Evolutionary conservation across 2,888 invertebrate genomes (phyloP), one percentile per base, ranked within the genome.

Genomic region (Oxyscelio sp.): DNA sequence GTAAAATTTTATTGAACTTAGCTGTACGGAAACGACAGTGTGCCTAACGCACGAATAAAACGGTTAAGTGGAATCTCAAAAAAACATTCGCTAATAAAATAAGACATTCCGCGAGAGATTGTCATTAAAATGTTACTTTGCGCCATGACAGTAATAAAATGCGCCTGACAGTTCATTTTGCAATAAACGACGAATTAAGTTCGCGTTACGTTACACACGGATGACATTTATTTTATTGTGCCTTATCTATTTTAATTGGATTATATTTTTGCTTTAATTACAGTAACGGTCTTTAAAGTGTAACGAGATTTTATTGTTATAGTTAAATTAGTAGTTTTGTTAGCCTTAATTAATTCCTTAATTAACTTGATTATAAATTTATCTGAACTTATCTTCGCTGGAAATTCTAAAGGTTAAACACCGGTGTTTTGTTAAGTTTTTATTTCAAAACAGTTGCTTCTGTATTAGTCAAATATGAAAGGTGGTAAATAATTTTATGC

Each of bases 1-100:
- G 71, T 79, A 71, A 71, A 79, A 79, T 79, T 79, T 79, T 79
- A 79, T 79, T 71, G 63, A 50, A 31, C 56, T 17, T 4, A n/a
- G 19, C 71, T 40, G 4, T 38, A 61, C 43, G 45, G 59, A 61
- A 68, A 65, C 56, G 38, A 34, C 48, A 50, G n/a, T n/a, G 9
- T 34, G 58, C 5, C 48, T 59, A 43, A 31, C 43, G 40, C 54
- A 65, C 65, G 71, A 58, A 80, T 80, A 66, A 73, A 80, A 73
- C 24, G 40, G 13, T 59, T 34, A 21, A 58, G 31, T 34, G 38
- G 50, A 58, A 63, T 52, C 59, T 66, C 34, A 43, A 65, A 59
- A n/a, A 81, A 81, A 75, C 68, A 81, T 48, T 31, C 13, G 24
- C 54, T 52, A 81, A 59, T 74, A 74, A 80, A 81, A 74, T 74